Percentiles rank a stretch among this genome's conserved stretches.
Evolutionary conservation across 2,797 vertebrate genomes (phyloP).

Genomic region (Halcyon leucocephala): DNA sequence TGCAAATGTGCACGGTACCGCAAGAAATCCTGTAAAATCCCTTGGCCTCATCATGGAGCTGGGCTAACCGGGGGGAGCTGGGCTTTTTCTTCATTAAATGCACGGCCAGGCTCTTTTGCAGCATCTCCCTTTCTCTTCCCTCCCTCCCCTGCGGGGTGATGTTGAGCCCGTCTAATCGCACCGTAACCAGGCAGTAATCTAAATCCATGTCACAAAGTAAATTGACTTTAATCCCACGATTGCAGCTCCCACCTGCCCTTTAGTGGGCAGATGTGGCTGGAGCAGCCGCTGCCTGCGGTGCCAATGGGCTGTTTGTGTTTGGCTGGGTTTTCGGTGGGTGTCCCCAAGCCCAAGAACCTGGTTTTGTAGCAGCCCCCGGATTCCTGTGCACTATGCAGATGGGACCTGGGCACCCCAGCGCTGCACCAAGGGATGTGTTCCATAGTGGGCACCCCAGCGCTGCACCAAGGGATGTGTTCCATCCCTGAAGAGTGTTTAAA

Average conservation of each 20-base stretch:
- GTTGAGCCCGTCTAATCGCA: neutral
- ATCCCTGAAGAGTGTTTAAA: fast-evolving
- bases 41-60: fast-evolving
- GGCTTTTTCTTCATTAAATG: neutral
- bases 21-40: neutral
- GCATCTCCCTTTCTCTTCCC: neutral
- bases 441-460: fast-evolving
- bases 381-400: fast-evolving
- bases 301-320: neutral
- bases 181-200: fast-evolving
- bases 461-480: fast-evolving
- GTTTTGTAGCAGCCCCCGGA: neutral
- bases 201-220: neutral
- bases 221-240: fast-evolving
- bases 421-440: neutral
- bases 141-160: neutral
- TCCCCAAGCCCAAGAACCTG: neutral
- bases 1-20: fast-evolving
- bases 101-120: neutral
- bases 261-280: fast-evolving
- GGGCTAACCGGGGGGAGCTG: fast-evolving
- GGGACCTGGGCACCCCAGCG: fast-evolving
- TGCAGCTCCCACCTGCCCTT: neutral
- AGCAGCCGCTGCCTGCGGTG: neutral
- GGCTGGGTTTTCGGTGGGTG: neutral